Evolutionary conservation across 2,113 vertebrate genomes (phyloP).

Genomic region (Noctilio leporinus): DNA sequence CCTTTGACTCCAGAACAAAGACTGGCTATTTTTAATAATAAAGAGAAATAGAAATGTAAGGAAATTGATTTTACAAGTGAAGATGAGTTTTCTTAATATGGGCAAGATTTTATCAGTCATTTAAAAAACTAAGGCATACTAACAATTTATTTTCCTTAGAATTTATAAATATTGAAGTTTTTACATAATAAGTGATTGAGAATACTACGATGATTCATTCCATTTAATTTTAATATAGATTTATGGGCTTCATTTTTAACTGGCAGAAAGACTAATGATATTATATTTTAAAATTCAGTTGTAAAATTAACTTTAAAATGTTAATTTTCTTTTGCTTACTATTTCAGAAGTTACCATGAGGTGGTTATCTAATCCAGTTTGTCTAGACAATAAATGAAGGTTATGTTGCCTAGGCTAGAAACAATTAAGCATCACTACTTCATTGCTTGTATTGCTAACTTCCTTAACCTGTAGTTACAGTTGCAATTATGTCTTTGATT

Average conservation of each 20-base stretch:
- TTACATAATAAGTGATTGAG: background rate
- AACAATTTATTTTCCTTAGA: background rate
- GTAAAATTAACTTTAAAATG: background rate
- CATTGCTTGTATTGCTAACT: background rate
- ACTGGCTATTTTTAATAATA: constrained; percentile 36
- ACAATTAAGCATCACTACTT: background rate
- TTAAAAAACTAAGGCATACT: background rate
- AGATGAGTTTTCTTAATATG: background rate
- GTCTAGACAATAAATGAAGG: background rate
- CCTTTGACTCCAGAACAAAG: background rate
- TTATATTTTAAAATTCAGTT: background rate
- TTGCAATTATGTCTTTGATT: constrained; percentile 18
- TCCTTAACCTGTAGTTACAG: background rate
- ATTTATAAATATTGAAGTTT: background rate
- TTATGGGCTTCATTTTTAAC: constrained; percentile 16
- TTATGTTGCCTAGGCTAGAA: background rate
- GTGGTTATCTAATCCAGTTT: background rate
- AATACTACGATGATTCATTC: background rate
- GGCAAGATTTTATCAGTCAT: background rate
- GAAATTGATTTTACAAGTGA: background rate
- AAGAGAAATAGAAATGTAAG: constrained; percentile 16
- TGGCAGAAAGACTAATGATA: background rate
- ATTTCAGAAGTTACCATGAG: background rate
- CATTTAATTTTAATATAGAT: background rate
- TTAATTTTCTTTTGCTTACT: background rate